These are phyloP conservation scores for Probaryconus sp. DNA, from an alignment of 1,140 invertebrate genomes.

Conservation along the genomic window DNA sequence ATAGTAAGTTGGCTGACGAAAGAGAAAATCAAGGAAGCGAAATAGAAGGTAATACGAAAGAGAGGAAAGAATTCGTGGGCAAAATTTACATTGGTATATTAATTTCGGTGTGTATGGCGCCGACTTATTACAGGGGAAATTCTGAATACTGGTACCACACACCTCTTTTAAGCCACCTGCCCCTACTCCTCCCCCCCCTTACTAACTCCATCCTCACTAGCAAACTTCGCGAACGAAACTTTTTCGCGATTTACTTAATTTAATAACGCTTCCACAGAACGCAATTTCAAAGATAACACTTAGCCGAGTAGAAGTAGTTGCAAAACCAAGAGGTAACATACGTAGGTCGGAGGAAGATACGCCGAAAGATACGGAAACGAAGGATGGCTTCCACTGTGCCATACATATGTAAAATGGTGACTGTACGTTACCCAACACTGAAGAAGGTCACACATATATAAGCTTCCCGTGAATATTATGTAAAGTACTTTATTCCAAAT, in stretches of 20 bases:
- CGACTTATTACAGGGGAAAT: constrained; percentile 2
- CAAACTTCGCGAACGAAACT: constrained; percentile 57
- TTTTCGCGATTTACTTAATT: constrained; percentile 71
- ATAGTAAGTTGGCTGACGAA: no score
- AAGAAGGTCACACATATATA: constrained; percentile 32
- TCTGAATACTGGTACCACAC: constrained; percentile 8
- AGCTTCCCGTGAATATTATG: constrained; percentile 43
- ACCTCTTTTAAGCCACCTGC: constrained; percentile 17
- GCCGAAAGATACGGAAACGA: constrained; percentile 31
- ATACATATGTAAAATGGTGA: constrained; percentile 49
- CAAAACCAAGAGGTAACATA: constrained; percentile 9
- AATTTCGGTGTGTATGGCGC: constrained; percentile 18
- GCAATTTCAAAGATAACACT: constrained; percentile 73
- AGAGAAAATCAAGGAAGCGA: no score
- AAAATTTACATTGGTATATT: constrained; percentile 3
- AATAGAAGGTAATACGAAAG: no score
- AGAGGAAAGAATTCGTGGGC: background rate
- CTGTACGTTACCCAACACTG: constrained; percentile 32
- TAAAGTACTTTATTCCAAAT: constrained; percentile 31
- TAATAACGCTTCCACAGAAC: constrained; percentile 67
- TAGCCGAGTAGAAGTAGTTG: constrained; percentile 44
- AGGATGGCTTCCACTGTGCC: constrained; percentile 13
- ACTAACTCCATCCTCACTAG: no score
- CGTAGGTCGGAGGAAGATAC: constrained; percentile 12
- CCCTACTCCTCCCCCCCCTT: no score